phyloP scores from a whole-genome alignment of 2,888 invertebrate genomes.

The Nomada fucata region DNA sequence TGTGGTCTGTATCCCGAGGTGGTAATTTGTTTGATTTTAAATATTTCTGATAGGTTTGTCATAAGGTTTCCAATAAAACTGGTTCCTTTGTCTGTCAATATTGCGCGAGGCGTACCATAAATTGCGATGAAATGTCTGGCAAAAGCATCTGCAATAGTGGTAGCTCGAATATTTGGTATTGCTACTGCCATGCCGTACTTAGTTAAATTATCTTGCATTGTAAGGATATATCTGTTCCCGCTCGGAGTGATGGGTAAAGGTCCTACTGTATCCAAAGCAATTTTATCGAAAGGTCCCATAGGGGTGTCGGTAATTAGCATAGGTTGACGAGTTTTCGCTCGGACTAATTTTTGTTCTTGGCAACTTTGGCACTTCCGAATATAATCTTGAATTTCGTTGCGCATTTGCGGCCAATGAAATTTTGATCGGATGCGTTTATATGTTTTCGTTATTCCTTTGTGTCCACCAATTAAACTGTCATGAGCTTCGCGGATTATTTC shows the following conservation, averaged over 20 bases:
- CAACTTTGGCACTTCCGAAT: background rate
- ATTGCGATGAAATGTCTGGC: background rate
- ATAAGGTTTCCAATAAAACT: too few relatives aligned
- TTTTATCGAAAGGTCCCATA: background rate
- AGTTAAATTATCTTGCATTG: background rate
- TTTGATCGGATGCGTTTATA: background rate
- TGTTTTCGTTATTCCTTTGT: too few relatives aligned
- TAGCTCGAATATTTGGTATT: too few relatives aligned
- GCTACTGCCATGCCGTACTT: too few relatives aligned
- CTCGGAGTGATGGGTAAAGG: background rate
- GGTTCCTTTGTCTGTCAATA: too few relatives aligned
- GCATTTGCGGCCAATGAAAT: too few relatives aligned
- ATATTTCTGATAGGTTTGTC: too few relatives aligned
- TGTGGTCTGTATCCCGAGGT: too few relatives aligned
- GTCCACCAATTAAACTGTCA: too few relatives aligned
- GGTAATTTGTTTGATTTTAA: too few relatives aligned
- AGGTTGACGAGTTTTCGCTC: background rate
- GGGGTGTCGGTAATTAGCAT: conserved; percentile 4
- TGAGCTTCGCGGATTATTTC: too few relatives aligned
- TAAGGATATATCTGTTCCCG: background rate
- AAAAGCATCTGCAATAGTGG: background rate
- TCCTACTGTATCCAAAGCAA: background rate
- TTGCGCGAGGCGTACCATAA: background rate
- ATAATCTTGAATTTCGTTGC: too few relatives aligned
- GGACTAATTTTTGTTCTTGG: background rate